Percentiles rank a stretch among this genome's conserved stretches.
Conservation (phyloP, 2,113 vertebrate species). For the Amblyopsis rosae region DNA sequence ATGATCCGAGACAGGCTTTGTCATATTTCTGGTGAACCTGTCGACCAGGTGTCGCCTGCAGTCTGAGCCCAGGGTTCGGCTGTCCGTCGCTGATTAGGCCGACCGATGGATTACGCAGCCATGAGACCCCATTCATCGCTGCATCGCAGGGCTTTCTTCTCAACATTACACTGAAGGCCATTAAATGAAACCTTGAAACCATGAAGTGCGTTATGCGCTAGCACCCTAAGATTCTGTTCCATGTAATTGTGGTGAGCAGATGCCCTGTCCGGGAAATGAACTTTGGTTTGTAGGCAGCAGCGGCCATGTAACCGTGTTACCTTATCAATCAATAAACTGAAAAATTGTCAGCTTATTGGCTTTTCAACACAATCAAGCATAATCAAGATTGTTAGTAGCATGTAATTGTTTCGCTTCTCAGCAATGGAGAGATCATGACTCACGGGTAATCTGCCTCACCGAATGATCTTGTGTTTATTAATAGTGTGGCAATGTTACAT, state of each 20-base stretch:
- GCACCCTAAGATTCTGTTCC: constrained; percentile 55
- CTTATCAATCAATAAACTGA: constrained; percentile 59
- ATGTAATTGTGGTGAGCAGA: constrained; percentile 64
- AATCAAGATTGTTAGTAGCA: not conserved
- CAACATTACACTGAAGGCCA: constrained; percentile 67
- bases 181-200: constrained; percentile 70
- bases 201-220: constrained; percentile 58
- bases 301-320: constrained; percentile 61
- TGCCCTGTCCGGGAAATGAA: constrained; percentile 61
- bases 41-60: not conserved
- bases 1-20: not conserved
- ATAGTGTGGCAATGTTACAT: too few species aligned
- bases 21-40: not conserved
- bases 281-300: constrained; percentile 52
- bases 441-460: not conserved
- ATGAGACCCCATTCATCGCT: constrained; percentile 57
- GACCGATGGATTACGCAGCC: constrained; percentile 54
- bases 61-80: constrained; percentile 23
- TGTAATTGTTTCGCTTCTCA: not conserved
- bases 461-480: not conserved
- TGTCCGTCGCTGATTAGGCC: constrained; percentile 44
- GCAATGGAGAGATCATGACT: not conserved
- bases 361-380: constrained; percentile 42
- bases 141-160: constrained; percentile 38
- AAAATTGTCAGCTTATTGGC: constrained; percentile 39